A percentile compares a stretch with the other conserved stretches of the same genome.
Conservation (phyloP, 2,888 invertebrate species). For the Noctua comes region DNA sequence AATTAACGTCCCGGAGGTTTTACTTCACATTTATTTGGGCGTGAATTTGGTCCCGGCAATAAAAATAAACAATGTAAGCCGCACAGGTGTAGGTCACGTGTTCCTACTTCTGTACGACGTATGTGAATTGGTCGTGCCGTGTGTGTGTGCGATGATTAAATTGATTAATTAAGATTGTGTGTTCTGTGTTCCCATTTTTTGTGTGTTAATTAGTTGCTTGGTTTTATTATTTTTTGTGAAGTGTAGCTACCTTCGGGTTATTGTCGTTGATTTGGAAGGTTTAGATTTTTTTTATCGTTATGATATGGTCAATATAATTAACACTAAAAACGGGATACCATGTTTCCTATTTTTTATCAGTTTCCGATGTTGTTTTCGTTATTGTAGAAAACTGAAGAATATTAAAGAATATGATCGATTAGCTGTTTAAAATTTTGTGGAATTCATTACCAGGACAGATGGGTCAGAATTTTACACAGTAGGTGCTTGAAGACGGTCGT, state of each 20-base stretch:
- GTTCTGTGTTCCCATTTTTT: slow-evolving; percentile 30
- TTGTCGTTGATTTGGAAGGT: background rate
- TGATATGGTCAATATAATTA: too few relatives aligned
- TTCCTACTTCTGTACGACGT: slow-evolving; percentile 31
- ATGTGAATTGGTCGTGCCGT: slow-evolving; percentile 25
- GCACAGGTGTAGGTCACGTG: slow-evolving; percentile 63
- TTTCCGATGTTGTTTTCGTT: too few relatives aligned
- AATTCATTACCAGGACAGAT: too few relatives aligned
- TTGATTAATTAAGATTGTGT: slow-evolving; percentile 61
- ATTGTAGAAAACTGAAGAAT: background rate
- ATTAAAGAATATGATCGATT: background rate
- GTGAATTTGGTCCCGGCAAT: slow-evolving; percentile 83
- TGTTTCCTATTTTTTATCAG: too few relatives aligned
- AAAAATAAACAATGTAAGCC: slow-evolving; percentile 86
- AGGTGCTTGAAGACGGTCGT: too few relatives aligned
- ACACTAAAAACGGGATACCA: too few relatives aligned
- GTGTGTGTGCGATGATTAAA: slow-evolving; percentile 50
- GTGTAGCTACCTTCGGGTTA: background rate
- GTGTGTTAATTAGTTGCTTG: slow-evolving; percentile 10
- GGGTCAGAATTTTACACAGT: too few relatives aligned
- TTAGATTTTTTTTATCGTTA: background rate
- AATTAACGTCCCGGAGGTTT: slow-evolving; percentile 83
- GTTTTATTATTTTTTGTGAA: slow-evolving; percentile 22
- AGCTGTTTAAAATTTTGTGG: background rate
- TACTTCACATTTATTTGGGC: slow-evolving; percentile 85